Conservation (phyloP, 2,113 vertebrate species). For the Sander lucioperca region DNA sequence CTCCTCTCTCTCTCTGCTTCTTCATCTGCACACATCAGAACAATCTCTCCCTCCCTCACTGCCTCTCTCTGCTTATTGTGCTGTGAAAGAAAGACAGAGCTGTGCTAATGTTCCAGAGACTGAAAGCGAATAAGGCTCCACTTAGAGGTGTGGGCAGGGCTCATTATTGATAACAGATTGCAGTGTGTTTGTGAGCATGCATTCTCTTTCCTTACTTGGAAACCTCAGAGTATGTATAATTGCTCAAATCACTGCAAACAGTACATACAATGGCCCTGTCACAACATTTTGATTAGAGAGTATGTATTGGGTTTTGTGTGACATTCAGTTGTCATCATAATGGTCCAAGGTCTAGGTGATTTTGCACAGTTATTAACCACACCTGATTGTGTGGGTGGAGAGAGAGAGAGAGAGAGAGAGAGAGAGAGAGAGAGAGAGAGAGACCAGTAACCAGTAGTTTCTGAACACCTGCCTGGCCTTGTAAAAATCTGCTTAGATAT, state of each 20-base stretch:
- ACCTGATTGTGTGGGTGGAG: neutral
- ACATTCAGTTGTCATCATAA: neutral
- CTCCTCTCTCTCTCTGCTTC: neutral
- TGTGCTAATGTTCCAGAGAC: conserved; percentile 32
- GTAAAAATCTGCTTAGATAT: neutral
- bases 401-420: neutral
- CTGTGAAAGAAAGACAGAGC: conserved; percentile 50
- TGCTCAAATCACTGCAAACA: neutral
- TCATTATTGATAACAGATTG: conserved; percentile 52
- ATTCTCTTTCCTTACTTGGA: neutral
- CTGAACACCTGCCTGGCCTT: neutral
- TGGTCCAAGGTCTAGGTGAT: neutral
- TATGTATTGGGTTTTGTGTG: neutral
- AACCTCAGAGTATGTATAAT: neutral
- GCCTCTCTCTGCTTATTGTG: conserved; percentile 46
- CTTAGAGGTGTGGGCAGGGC: conserved; percentile 21
- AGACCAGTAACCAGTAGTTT: neutral
- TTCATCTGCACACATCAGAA: neutral
- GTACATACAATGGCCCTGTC: neutral
- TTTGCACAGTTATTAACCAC: neutral
- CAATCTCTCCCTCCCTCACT: conserved; percentile 1
- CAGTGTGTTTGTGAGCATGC: neutral
- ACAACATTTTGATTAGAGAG: neutral
- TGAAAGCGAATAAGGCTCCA: conserved; percentile 40
- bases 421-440: neutral